Evolutionary conservation across 2,888 invertebrate species (phyloP).

Genomic region (Notodonta ziczac): DNA sequence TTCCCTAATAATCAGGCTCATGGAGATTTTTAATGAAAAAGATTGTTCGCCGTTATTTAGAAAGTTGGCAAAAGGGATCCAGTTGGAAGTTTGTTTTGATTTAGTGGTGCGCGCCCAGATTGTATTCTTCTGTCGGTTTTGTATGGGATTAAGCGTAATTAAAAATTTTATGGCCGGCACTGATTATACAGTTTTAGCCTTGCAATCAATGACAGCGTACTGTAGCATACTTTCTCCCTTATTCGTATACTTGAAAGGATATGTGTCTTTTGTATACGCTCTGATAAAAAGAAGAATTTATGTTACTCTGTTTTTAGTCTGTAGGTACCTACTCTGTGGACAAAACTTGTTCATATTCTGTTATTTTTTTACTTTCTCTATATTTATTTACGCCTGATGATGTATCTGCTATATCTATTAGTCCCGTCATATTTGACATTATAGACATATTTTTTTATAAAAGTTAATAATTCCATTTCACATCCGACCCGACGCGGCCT

Average conservation of each 20-base stretch:
- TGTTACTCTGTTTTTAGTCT: too few relatives aligned
- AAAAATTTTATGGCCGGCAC: constrained; percentile 53
- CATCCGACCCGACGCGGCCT: constrained; percentile 43
- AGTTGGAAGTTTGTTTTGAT: constrained; percentile 80
- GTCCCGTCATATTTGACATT: constrained; percentile 14
- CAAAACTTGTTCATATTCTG: too few relatives aligned
- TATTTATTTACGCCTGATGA: too few relatives aligned
- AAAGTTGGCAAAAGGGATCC: constrained; percentile 81
- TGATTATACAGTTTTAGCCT: constrained; percentile 36
- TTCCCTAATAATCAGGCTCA: constrained; percentile 81
- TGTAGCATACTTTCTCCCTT: neutral
- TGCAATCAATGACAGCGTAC: constrained; percentile 16
- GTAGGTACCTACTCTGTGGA: too few relatives aligned
- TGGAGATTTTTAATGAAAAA: constrained; percentile 84
- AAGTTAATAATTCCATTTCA: constrained; percentile 54
- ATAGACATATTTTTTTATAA: constrained; percentile 42
- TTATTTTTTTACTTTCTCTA: too few relatives aligned
- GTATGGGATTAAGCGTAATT: constrained; percentile 73
- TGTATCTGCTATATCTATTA: constrained; percentile 14
- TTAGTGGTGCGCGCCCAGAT: constrained; percentile 73
- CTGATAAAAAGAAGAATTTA: too few relatives aligned
- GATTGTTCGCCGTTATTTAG: constrained; percentile 82
- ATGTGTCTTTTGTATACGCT: too few relatives aligned
- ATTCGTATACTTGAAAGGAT: too few relatives aligned
- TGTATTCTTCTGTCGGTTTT: constrained; percentile 76